Evolutionary conservation across 1,140 invertebrate genomes (phyloP).

Genomic region (Listronotus oregonensis): DNA sequence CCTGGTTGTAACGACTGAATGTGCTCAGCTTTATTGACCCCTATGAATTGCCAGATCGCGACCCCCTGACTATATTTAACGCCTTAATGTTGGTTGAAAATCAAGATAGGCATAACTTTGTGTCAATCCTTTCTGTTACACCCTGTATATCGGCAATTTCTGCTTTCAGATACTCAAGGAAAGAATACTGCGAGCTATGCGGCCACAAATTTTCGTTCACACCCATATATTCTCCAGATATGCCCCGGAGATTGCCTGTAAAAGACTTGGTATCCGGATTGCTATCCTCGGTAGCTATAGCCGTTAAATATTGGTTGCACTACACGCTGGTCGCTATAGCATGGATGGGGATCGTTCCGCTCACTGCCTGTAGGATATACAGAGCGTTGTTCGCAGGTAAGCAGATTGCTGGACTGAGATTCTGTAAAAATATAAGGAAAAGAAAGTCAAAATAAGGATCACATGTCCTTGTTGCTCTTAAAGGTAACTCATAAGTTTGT

Average conservation of each 20-base stretch:
- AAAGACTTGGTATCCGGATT: conserved; percentile 82
- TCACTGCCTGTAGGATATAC: conserved; percentile 96
- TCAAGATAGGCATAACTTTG: too few species aligned
- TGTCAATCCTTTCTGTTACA: too few species aligned
- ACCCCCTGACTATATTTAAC: too few species aligned
- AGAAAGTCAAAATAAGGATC: too few species aligned
- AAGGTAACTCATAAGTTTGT: too few species aligned
- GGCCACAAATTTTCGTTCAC: conserved; percentile 97
- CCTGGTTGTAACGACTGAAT: too few species aligned
- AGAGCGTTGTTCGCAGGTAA: conserved; percentile 38
- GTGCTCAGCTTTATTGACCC: too few species aligned
- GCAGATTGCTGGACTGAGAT: too few species aligned
- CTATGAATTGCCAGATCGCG: too few species aligned
- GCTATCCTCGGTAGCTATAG: conserved; percentile 85
- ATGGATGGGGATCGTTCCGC: conserved; percentile 97
- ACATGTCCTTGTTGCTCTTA: too few species aligned
- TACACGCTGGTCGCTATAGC: conserved; percentile 94
- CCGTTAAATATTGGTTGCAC: conserved; percentile 94
- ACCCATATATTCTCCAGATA: conserved; percentile 98
- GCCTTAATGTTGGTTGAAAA: too few species aligned
- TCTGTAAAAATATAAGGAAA: too few species aligned
- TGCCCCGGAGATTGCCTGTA: conserved; percentile 94
- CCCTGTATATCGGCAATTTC: not conserved
- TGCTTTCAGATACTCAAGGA: conserved; percentile 77
- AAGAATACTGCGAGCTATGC: conserved; percentile 99